Conservation (phyloP, 2,113 vertebrate species). For the Formicarius rufipectus region DNA sequence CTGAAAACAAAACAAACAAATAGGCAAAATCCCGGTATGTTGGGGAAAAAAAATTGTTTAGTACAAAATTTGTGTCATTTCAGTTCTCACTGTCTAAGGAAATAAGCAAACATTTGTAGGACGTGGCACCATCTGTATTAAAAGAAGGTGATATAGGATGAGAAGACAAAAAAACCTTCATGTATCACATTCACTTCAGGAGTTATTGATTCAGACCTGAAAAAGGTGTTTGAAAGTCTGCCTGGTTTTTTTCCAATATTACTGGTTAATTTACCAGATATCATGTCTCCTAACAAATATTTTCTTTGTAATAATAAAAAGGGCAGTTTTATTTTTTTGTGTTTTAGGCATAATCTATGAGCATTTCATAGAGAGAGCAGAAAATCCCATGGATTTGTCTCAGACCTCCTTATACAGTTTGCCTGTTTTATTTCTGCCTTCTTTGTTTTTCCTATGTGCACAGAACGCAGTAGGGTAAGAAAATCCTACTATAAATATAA, state of each 20-base stretch:
- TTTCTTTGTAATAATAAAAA: not conserved
- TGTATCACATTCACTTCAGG: fast-evolving
- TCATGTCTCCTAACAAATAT: not conserved
- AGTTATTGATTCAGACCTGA: not conserved
- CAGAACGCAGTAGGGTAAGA: not conserved
- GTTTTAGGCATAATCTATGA: not conserved
- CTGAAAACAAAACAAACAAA: not conserved
- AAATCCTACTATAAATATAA: not conserved
- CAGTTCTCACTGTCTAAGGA: not conserved
- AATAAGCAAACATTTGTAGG: not conserved
- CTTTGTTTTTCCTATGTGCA: not conserved
- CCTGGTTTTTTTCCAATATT: fast-evolving
- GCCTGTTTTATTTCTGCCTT: not conserved
- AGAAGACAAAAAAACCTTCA: not conserved
- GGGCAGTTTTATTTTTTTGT: not conserved
- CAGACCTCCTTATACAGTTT: not conserved
- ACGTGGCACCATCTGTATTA: not conserved
- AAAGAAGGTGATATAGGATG: not conserved
- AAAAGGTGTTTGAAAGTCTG: not conserved
- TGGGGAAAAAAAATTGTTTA: not conserved
- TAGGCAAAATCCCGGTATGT: not conserved
- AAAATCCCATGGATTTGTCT: not conserved
- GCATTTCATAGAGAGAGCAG: not conserved
- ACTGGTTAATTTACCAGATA: not conserved
- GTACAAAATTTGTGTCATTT: not conserved